Evolutionary conservation across 1,140 invertebrate species (phyloP).

Genomic region (Hermetia illucens): DNA sequence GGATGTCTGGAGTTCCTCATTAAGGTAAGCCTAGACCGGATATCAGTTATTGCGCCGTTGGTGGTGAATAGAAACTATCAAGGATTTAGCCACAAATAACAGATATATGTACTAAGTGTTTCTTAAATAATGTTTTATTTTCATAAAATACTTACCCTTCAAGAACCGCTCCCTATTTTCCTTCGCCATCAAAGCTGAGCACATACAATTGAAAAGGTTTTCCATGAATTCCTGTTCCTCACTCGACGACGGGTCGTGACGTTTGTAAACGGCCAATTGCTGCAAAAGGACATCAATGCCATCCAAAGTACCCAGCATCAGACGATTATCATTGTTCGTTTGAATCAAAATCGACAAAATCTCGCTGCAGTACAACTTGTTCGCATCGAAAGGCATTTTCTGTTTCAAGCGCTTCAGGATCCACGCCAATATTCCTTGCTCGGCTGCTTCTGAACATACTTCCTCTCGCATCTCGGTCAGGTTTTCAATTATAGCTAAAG

Average conservation of each 20-base stretch:
- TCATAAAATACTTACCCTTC: too few species aligned
- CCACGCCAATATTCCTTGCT: conserved; percentile 86
- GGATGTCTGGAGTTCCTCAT: too few species aligned
- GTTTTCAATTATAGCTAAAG: conserved; percentile 83
- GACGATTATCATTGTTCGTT: conserved; percentile 68
- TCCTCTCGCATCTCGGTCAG: conserved; percentile 82
- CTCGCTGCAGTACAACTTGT: conserved; percentile 94
- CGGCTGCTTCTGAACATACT: conserved; percentile 65
- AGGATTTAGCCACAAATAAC: too few species aligned
- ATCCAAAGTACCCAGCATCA: conserved; percentile 77
- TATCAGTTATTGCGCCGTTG: too few species aligned
- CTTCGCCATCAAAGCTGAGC: conserved; percentile 78
- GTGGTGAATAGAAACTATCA: too few species aligned
- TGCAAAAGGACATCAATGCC: conserved; percentile 94
- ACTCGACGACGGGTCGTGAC: conserved; percentile 75
- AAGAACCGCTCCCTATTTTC: conserved; percentile 86
- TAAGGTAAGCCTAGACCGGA: too few species aligned
- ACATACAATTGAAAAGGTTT: conserved; percentile 92
- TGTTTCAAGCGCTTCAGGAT: conserved; percentile 75
- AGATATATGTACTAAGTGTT: too few species aligned
- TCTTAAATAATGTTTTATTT: too few species aligned
- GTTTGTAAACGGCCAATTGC: conserved; percentile 90
- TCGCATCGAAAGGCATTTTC: conserved; percentile 81
- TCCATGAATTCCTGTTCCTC: conserved; percentile 99
- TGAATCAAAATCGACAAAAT: conserved; percentile 92